Conservation (phyloP, 2,888 invertebrate species). For the Pediacus dermestoides region DNA sequence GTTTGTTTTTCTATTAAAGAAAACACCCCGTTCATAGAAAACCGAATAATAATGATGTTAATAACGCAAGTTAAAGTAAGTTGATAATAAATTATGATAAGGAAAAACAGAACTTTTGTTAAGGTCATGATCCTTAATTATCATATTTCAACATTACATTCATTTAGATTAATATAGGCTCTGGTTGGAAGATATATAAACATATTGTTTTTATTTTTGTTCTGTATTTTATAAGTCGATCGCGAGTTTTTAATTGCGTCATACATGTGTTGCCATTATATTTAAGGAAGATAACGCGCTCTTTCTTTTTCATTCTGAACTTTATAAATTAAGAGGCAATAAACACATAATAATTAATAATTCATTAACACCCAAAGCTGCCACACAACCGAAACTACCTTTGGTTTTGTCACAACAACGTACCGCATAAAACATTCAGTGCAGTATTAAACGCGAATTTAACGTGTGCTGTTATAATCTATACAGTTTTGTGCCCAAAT, state of each 20-base stretch:
- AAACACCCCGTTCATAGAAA: too few species aligned
- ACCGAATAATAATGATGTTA: too few species aligned
- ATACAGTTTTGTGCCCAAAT: too few species aligned
- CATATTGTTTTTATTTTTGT: slow-evolving; percentile 19
- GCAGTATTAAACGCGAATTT: too few species aligned
- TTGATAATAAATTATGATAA: slow-evolving; percentile 16
- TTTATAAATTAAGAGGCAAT: slow-evolving; percentile 14
- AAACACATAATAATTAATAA: slow-evolving; percentile 12
- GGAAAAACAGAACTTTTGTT: slow-evolving; percentile 19
- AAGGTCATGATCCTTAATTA: slow-evolving; percentile 34
- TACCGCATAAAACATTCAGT: too few species aligned
- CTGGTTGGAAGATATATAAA: too few species aligned
- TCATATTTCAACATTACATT: slow-evolving; percentile 28
- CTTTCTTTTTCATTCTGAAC: slow-evolving; percentile 10
- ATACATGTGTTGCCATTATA: slow-evolving; percentile 5
- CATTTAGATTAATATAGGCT: slow-evolving; percentile 19
- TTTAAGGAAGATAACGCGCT: slow-evolving; percentile 8
- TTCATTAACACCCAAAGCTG: slow-evolving; percentile 11
- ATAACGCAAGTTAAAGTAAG: not conserved
- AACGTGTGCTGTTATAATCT: too few species aligned
- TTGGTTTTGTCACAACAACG: too few species aligned
- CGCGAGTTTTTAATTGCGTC: slow-evolving; percentile 17
- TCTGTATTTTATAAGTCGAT: slow-evolving; percentile 13
- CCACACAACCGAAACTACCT: too few species aligned
- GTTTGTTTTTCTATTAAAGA: too few species aligned